Evolutionary conservation across 1,140 invertebrate species (phyloP), one percentile per base, ranked within the genome.

Genomic region (Penaeus chinensis): DNA sequence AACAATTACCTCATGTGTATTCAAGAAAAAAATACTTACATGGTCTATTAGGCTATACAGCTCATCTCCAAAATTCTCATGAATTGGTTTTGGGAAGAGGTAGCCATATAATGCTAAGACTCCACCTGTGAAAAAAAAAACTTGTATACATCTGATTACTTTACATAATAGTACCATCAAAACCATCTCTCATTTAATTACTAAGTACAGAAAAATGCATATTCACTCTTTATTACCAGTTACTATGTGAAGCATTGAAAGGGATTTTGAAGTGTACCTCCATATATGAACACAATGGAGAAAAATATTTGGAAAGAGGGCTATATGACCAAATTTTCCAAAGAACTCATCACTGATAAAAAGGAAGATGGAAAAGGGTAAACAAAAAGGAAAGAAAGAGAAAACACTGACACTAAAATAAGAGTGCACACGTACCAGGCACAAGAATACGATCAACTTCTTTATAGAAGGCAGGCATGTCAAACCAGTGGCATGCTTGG

Each of bases 401-500:
- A 42, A 42, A 2, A 8, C 37, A 42, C 37, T 7, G 37, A 42
- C 4, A 42, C 7, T 42, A 42, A 42, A 8, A 42, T 42, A 42
- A 37, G 24, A 37, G 42, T 0, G 3, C 3, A 74, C 20, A 74
- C 74, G 71, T 80, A 83, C 92, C 91, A 11, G 92, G 91, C 24
- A 89, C 89, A 13, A 94, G 88, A 47, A 93, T 90, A 85, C 93
- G 87, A 32, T 90, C 89, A 3, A 91, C 92, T 90, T 94, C 93
- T 37, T 88, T 84, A 84, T 92, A 93, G 90, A 94, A 94, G 78
- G 91, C 91, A 5, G 91, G 91, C 19, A 92, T 71, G 87, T 94
- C 91, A 89, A 94, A 92, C 93, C 93, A 94, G 84, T 94, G 93
- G 77, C 92, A 90, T 22, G 92, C 91, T 74, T 92, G 91, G 3